A percentile compares a stretch with the other conserved stretches of the same genome.
Conservation (phyloP, 1,140 invertebrate species). For the honey bee (Apis mellifera) region Amel_HAv3.1 CM009932.2:12725501-12726000, state of each 20-base stretch:
- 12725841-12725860: not conserved
- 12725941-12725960: slow-evolving; percentile 11
- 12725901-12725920: not conserved
- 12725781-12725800: slow-evolving; percentile 21
- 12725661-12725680: not conserved
- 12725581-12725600: not conserved
- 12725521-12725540: too few species aligned
- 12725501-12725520: not conserved
- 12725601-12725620: not conserved
- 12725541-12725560: not conserved
- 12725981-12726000: slow-evolving; percentile 11
- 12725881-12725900: not conserved
- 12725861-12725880: not conserved
- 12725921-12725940: slow-evolving; percentile 27
- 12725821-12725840: too few species aligned
- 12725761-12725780: not conserved
- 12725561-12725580: not conserved
- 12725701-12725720: not conserved
- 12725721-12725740: not conserved
- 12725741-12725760: not conserved
- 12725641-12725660: not conserved
- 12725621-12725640: not conserved
- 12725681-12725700: not conserved
- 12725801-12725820: too few species aligned
- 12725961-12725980: slow-evolving; percentile 39